Evolutionary conservation across 2,888 invertebrate genomes (phyloP), one percentile per base, ranked within the genome.

Genomic region (Eilema caniola): DNA sequence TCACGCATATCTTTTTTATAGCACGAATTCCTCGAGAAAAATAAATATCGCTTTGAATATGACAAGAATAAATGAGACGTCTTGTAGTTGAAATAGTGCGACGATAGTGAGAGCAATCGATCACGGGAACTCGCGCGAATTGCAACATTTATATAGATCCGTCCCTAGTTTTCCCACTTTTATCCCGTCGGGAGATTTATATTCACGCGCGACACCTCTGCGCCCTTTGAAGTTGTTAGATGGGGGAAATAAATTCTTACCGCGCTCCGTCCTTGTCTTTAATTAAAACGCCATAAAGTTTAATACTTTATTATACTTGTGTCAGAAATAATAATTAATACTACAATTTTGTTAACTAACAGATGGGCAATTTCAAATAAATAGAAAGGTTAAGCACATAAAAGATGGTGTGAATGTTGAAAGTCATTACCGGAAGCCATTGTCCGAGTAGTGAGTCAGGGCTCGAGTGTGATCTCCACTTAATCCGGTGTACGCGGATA

Each of bases 401-500:
- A 84, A 87, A 83, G 79, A 77, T 82, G 76, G 86, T 88, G 88
- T 88, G 86, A 89, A 85, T 84, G 88, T 87, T 89, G 87, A 88
- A 86, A 88, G 89, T 86, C 85, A 90, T 92, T 90, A 91, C 84
- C 85, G 89, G 89, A 88, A 90, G 90, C 86, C 86, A 85, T 89
- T 88, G 89, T 88, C 87, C 85, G 79, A 83, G 86, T 80, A 81
- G 80, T 77, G 84, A 81, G 81, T 80, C 83, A 82, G 80, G 80
- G 84, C 85, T 86, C 80, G 83, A 89, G 90, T 89, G 90, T 89
- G 92, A 92, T 92, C 90, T 90, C 88, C 87, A 89, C 89, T 91
- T 93, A 93, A 94, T 95, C 94, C 92, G 86, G 88, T 89, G 90
- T 90, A 93, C 91, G 89, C 89, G 92, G 93, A 92, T 92, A 93